These are phyloP conservation scores for Lasius fuliginosus DNA, from an alignment of 2,888 invertebrate species.

Conservation along the genomic window DNA sequence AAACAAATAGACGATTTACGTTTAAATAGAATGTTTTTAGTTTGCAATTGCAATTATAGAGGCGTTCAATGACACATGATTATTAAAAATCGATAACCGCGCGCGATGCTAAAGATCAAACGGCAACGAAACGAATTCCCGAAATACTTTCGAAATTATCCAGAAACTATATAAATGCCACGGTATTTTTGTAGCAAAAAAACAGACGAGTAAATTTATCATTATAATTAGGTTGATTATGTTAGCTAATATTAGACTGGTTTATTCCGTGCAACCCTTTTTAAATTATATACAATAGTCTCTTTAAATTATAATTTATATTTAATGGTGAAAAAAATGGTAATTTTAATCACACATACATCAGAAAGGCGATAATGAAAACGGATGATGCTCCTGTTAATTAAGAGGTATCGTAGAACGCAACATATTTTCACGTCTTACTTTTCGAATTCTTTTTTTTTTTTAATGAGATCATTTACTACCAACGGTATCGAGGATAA, in stretches of 20 bases:
- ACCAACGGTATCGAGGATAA: not conserved
- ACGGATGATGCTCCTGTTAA: not conserved
- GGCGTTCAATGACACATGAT: too few relatives aligned
- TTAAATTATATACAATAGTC: not conserved
- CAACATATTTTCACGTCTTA: not conserved
- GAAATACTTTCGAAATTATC: not conserved
- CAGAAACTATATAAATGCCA: not conserved
- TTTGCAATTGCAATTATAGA: not conserved
- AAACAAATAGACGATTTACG: not conserved
- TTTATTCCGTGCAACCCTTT: not conserved
- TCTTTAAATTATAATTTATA: slow-evolving; percentile 16
- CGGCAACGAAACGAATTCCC: not conserved
- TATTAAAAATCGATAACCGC: not conserved
- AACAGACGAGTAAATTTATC: not conserved
- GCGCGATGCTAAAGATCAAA: not conserved
- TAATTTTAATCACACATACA: too few relatives aligned
- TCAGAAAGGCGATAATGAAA: not conserved
- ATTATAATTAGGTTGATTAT: not conserved
- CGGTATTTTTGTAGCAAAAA: not conserved
- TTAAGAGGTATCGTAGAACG: not conserved
- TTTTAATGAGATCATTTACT: not conserved
- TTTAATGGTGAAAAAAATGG: not conserved
- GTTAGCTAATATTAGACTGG: not conserved
- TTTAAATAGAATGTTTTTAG: not conserved
- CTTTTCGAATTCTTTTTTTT: not conserved